Conservation (phyloP, 1,140 invertebrate genomes). For the Brevipalpus yothersi region DNA sequence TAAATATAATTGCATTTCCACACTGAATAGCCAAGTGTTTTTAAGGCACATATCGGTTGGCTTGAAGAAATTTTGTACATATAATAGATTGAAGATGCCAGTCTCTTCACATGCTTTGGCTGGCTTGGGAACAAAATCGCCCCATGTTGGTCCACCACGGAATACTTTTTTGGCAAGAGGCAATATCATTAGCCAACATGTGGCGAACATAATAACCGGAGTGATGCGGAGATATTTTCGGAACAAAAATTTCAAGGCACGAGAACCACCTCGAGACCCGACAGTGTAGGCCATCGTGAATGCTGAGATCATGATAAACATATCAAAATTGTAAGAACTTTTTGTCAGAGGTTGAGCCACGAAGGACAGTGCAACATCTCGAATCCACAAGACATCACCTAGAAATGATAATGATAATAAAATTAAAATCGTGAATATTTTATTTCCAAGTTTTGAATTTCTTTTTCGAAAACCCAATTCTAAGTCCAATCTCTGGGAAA, state of each 20-base stretch:
- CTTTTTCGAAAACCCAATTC: no score
- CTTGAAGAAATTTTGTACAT: conserved; percentile 8
- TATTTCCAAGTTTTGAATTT: no score
- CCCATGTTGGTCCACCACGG: conserved; percentile 4
- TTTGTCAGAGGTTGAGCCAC: conserved; percentile 7
- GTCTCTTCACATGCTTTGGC: background rate
- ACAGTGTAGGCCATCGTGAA: conserved; percentile 5
- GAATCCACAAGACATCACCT: conserved; percentile 6
- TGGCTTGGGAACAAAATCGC: conserved; percentile 5
- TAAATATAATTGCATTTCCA: conserved; percentile 14
- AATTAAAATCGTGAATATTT: no score
- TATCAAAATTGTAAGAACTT: conserved; percentile 8
- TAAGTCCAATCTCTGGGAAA: no score
- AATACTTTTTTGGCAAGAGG: conserved; percentile 2
- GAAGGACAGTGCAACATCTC: conserved; percentile 2
- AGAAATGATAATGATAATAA: no score
- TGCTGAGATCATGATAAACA: conserved; percentile 7
- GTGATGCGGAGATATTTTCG: conserved; percentile 3
- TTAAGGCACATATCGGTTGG: conserved; percentile 9
- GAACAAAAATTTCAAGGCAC: background rate
- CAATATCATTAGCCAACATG: conserved; percentile 1
- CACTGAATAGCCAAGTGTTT: conserved; percentile 15
- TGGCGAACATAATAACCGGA: background rate
- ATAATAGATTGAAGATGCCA: conserved; percentile 5
- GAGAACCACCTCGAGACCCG: background rate